Evolutionary conservation across 2,888 invertebrate species (phyloP).

Genomic region (Lutraria lutraria): DNA sequence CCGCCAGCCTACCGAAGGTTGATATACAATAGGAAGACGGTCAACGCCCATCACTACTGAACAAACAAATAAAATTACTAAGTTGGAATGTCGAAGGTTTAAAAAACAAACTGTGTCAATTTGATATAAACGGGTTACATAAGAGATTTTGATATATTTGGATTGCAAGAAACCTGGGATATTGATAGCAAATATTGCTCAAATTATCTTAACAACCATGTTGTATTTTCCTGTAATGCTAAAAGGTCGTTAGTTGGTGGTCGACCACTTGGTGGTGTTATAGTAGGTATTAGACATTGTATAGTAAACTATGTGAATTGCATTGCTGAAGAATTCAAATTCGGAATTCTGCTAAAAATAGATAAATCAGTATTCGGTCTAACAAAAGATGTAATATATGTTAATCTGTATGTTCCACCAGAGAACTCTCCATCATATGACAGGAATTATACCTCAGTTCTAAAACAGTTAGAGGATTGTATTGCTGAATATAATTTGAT

Average conservation of each 20-base stretch:
- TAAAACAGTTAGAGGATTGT: too few relatives aligned
- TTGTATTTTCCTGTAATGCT: conserved; percentile 11
- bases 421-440: too few relatives aligned
- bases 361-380: too few relatives aligned
- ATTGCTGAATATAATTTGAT: too few relatives aligned
- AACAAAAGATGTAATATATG: too few relatives aligned
- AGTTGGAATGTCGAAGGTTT: conserved; percentile 44
- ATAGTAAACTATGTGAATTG: too few relatives aligned
- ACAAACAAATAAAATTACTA: conserved; percentile 1
- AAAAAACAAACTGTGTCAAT: not conserved
- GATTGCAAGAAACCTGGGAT: conserved; percentile 37
- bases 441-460: too few relatives aligned
- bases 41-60: conserved; percentile 41
- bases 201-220: not conserved
- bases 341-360: too few relatives aligned
- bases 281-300: too few relatives aligned
- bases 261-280: conserved; percentile 29
- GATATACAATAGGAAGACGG: conserved; percentile 26
- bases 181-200: not conserved
- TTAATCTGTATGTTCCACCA: too few relatives aligned
- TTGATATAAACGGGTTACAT: conserved; percentile 20
- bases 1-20: not conserved
- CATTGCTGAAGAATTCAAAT: too few relatives aligned
- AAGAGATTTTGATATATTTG: conserved; percentile 25
- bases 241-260: conserved; percentile 16